These are phyloP conservation scores for Thamnophis elegans DNA, from an alignment of 2,797 vertebrate species.

Conservation along the genomic window DNA sequence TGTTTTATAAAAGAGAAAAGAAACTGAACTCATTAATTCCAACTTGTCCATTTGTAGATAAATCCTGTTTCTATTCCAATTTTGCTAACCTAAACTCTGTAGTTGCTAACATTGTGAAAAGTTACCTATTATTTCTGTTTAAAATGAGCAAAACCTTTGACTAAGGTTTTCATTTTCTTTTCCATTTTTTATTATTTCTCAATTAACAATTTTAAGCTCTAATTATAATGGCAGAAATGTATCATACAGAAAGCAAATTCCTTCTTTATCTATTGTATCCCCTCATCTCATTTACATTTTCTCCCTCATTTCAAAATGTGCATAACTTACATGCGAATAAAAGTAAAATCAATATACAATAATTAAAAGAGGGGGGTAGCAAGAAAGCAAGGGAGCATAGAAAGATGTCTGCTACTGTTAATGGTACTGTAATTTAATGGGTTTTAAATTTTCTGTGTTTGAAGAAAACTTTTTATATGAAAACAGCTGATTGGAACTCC, in stretches of 20 bases:
- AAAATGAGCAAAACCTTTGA: neutral
- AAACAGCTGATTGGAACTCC: neutral
- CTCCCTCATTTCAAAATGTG: neutral
- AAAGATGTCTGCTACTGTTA: neutral
- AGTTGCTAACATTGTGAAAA: neutral
- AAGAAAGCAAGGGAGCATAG: no score
- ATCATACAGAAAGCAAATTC: neutral
- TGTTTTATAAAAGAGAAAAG: neutral
- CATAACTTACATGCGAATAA: neutral
- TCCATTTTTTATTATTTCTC: neutral
- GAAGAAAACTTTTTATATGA: neutral
- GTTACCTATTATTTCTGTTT: neutral
- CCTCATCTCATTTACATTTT: no score
- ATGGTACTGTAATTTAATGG: neutral
- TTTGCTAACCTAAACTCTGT: neutral
- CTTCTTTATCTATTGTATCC: neutral
- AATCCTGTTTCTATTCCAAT: neutral
- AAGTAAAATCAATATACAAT: no score
- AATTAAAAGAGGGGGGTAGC: no score
- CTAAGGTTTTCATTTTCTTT: neutral
- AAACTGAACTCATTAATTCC: neutral
- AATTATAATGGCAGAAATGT: neutral
- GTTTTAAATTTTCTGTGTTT: neutral
- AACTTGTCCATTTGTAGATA: neutral
- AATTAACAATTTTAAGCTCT: neutral